A percentile compares a stretch with the other conserved stretches of the same genome.
Evolutionary conservation across 2,888 invertebrate genomes (phyloP).

Genomic region (Andrena bucephala): DNA sequence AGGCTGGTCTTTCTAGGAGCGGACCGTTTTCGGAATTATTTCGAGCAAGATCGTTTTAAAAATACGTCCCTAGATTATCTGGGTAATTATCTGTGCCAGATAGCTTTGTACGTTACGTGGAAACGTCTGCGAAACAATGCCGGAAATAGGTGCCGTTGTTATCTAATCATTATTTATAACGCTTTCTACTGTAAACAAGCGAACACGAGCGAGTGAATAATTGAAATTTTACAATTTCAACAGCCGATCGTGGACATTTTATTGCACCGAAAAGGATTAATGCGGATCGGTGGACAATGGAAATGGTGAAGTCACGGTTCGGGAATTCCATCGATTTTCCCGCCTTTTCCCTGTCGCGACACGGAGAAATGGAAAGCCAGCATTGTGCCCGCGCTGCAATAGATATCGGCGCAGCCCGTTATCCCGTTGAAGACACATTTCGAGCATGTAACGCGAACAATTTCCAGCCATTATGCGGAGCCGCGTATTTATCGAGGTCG

Average conservation of each 20-base stretch:
- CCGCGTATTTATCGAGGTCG: conserved; percentile 38
- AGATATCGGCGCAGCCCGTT: conserved; percentile 48
- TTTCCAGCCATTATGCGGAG: conserved; percentile 25
- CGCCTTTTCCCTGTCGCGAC: conserved; percentile 20
- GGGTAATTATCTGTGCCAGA: no score
- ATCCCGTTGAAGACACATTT: conserved; percentile 46
- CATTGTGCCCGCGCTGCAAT: conserved; percentile 19
- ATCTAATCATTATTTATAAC: no score
- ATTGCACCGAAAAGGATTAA: conserved; percentile 12
- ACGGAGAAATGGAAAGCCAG: conserved; percentile 25
- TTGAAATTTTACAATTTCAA: background rate
- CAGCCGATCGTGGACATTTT: conserved; percentile 4
- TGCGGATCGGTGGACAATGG: conserved; percentile 23
- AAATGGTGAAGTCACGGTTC: conserved; percentile 34
- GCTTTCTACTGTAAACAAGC: no score
- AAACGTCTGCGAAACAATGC: no score
- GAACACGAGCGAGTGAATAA: background rate
- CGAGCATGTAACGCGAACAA: conserved; percentile 16
- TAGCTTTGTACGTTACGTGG: no score
- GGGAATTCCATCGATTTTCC: conserved; percentile 15
- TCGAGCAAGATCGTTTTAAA: background rate
- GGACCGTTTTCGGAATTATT: background rate
- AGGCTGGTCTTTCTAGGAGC: background rate
- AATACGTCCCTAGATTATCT: no score
- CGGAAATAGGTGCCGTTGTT: no score